These are phyloP conservation scores for Poeciliopsis gracilis DNA, from an alignment of 2,797 vertebrate species.

Conservation along the genomic window DNA sequence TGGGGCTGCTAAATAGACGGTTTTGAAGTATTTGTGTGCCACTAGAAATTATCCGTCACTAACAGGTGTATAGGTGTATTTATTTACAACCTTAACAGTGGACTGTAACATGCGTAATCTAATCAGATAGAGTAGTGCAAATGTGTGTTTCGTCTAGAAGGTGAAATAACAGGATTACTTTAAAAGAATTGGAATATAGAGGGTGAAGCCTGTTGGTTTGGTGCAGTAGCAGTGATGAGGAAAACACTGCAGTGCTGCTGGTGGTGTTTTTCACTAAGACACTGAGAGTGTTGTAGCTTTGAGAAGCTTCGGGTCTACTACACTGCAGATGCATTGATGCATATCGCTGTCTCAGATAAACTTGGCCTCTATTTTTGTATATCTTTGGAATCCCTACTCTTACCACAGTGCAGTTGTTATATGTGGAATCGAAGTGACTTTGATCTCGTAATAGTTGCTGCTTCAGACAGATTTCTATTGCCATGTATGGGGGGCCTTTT, in stretches of 20 bases:
- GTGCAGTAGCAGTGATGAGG: conserved; percentile 80
- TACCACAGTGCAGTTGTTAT: conserved; percentile 2
- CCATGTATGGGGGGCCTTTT: conserved; percentile 3
- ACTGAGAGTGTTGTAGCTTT: conserved; percentile 67
- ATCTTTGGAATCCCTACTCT: conserved; percentile 23
- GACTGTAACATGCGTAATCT: conserved; percentile 14
- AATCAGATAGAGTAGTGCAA: not conserved
- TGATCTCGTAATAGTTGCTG: not conserved
- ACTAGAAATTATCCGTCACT: conserved; percentile 19
- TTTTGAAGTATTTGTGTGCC: conserved; percentile 15
- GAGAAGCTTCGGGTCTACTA: conserved; percentile 77
- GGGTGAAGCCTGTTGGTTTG: conserved; percentile 71
- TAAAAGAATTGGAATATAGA: conserved; percentile 50
- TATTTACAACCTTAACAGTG: conserved; percentile 18
- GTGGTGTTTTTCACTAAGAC: conserved; percentile 78
- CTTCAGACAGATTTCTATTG: conserved; percentile 5
- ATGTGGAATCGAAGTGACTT: not conserved
- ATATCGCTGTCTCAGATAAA: conserved; percentile 56
- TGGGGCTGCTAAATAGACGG: not conserved
- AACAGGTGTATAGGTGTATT: conserved; percentile 7
- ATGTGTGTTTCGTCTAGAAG: conserved; percentile 28
- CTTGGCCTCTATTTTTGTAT: conserved; percentile 39
- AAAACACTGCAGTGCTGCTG: conserved; percentile 83
- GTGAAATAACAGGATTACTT: conserved; percentile 17
- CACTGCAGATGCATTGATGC: conserved; percentile 76